Conservation (phyloP, 1,140 invertebrate species). For the Carposina sasakii region DNA sequence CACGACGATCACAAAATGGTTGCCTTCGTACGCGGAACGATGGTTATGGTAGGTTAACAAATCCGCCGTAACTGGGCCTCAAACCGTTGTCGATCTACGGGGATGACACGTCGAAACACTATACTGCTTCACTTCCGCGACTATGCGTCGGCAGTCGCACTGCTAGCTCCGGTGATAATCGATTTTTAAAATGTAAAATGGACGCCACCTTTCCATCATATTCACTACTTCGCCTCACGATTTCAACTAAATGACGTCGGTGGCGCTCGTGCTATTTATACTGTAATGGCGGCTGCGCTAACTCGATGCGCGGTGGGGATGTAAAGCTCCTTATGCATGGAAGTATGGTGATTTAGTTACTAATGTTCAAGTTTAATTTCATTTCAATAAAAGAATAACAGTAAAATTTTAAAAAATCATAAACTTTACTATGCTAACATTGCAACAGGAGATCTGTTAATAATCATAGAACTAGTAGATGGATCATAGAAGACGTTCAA, state of each 20-base stretch:
- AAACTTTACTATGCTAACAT: no score
- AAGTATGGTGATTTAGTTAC: no score
- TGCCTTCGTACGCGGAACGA: conserved; percentile 26
- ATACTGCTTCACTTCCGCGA: conserved; percentile 63
- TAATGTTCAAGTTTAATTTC: no score
- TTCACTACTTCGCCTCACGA: conserved; percentile 66
- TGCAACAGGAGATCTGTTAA: no score
- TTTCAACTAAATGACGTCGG: conserved; percentile 63
- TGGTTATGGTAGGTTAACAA: no score
- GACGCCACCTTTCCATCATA: conserved; percentile 69
- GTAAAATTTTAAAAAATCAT: no score
- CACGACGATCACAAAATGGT: conserved; percentile 57
- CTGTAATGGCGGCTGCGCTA: conserved; percentile 52
- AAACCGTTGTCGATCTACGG: conserved; percentile 61
- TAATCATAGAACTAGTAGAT: no score
- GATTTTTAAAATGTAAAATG: conserved; percentile 57
- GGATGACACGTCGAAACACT: conserved; percentile 70
- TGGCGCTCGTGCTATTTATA: conserved; percentile 51
- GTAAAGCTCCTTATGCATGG: conserved; percentile 40
- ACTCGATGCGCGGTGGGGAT: conserved; percentile 47
- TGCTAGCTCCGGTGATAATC: conserved; percentile 68
- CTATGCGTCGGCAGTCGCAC: conserved; percentile 55
- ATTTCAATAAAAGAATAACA: no score
- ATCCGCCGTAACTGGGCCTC: conserved; percentile 26
- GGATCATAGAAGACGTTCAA: no score